phyloP scores from a whole-genome alignment of 2,113 vertebrate species.

The Myrmecobius fasciatus region DNA sequence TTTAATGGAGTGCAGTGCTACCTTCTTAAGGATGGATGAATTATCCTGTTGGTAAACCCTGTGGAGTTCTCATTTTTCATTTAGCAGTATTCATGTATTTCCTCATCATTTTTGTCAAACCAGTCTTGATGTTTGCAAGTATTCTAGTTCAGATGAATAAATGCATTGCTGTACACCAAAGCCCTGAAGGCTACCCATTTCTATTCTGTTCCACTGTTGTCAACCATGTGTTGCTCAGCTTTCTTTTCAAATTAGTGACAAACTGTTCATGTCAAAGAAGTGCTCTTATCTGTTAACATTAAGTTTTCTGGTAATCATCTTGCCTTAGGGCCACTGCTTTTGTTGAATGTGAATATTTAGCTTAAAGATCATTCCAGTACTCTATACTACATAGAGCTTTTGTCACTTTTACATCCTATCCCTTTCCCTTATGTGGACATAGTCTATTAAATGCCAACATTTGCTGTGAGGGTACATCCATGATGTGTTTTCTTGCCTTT shows the following conservation, averaged over 20 bases:
- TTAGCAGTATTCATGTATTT: neutral
- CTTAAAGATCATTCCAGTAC: neutral
- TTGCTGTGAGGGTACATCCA: neutral
- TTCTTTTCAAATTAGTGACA: neutral
- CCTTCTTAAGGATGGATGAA: neutral
- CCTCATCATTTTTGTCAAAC: neutral
- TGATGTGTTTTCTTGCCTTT: neutral
- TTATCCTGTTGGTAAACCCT: neutral
- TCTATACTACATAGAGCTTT: neutral
- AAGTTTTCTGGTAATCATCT: neutral
- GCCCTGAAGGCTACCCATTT: neutral
- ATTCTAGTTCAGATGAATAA: neutral
- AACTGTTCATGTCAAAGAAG: neutral
- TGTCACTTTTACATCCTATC: neutral
- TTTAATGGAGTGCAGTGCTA: too few species aligned
- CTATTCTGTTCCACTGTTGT: neutral
- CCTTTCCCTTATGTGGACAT: neutral
- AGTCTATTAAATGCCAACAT: neutral
- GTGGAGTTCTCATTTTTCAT: neutral
- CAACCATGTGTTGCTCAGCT: too few species aligned
- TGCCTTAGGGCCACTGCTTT: neutral
- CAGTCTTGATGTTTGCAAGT: neutral
- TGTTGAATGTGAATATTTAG: neutral
- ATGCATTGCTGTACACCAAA: neutral
- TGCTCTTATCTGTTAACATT: neutral